These are phyloP conservation scores for Mus pahari DNA, from an alignment of 2,113 vertebrate genomes.

Conservation along the genomic window DNA sequence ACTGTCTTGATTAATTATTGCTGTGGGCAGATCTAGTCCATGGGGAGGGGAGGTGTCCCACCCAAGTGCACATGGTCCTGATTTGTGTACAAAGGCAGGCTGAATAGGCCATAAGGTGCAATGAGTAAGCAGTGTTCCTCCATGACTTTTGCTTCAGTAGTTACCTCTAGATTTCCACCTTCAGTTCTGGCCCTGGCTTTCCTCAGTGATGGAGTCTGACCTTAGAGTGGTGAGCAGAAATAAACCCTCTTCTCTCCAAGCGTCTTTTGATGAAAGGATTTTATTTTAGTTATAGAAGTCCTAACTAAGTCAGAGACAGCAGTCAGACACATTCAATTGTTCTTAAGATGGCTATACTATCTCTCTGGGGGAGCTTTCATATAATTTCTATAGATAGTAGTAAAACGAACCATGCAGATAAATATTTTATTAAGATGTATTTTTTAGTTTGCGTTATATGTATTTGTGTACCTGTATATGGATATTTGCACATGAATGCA, in stretches of 20 bases:
- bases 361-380: not conserved
- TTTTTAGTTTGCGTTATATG: not conserved
- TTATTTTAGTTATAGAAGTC: not conserved
- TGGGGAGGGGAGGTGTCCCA: not conserved
- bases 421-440: not conserved
- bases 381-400: not conserved
- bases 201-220: not conserved
- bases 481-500: not conserved
- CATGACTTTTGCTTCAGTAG: not conserved
- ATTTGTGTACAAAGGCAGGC: not conserved
- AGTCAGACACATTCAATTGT: not conserved
- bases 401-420: not conserved
- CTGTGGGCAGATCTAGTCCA: not conserved
- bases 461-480: not conserved
- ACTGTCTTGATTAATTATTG: not conserved
- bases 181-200: not conserved
- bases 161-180: not conserved
- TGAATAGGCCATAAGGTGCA: not conserved
- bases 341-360: not conserved
- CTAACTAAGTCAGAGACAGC: not conserved
- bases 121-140: not conserved
- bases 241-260: not conserved
- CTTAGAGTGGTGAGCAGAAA: not conserved
- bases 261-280: not conserved
- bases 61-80: not conserved